Evolutionary conservation across 2,113 vertebrate species (phyloP).

Genomic region (Oophaga pumilio): DNA sequence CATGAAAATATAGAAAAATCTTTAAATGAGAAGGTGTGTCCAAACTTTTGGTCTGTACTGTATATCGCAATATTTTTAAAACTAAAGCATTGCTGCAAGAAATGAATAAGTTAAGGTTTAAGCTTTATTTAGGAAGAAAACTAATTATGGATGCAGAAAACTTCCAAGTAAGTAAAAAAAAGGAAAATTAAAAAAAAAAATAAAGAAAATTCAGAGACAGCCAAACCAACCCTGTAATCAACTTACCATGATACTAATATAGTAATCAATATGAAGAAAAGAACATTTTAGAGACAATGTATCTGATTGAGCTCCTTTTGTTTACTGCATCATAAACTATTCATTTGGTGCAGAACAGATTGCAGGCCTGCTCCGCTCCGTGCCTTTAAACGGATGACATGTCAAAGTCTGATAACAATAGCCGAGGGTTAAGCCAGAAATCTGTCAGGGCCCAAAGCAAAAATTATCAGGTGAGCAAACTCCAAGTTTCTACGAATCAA

Average conservation of each 20-base stretch:
- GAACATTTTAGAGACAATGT: neutral
- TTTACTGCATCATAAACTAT: slow-evolving; percentile 42
- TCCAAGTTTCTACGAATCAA: slow-evolving; percentile 19
- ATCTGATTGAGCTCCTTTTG: slow-evolving; percentile 17
- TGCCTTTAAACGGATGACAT: neutral
- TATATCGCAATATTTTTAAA: too few species aligned
- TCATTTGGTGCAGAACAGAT: slow-evolving; percentile 34
- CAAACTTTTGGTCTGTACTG: too few species aligned
- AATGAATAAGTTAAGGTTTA: too few species aligned
- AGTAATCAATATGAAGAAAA: slow-evolving; percentile 10
- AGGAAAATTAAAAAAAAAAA: too few species aligned
- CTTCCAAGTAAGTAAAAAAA: too few species aligned
- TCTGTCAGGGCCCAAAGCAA: neutral
- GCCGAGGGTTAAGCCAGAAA: neutral
- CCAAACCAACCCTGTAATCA: neutral
- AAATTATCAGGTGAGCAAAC: neutral
- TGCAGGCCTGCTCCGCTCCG: slow-evolving; percentile 35
- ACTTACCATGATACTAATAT: neutral
- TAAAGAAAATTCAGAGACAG: too few species aligned
- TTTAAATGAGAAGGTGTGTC: too few species aligned
- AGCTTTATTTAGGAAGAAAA: too few species aligned
- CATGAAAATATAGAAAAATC: too few species aligned
- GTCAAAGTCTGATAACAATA: slow-evolving; percentile 15
- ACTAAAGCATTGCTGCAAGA: too few species aligned
- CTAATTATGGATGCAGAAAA: too few species aligned